A percentile compares a stretch with the other conserved stretches of the same genome.
Conservation (phyloP, 2,113 vertebrate species). For the Mus musculus region GRCm39 chr12:30630501-30631000, state of each 20-base stretch:
- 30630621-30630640: neutral
- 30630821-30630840: neutral
- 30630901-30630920: neutral
- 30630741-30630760: neutral
- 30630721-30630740: neutral
- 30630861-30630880: neutral
- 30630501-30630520: neutral
- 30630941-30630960: neutral
- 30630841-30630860: neutral
- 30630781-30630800: neutral
- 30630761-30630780: neutral
- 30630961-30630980: neutral
- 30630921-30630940: neutral
- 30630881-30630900: neutral
- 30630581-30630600: neutral
- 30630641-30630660: neutral
- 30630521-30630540: neutral
- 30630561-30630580: neutral
- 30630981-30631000: neutral
- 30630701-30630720: neutral
- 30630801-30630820: neutral
- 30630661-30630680: neutral
- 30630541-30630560: neutral
- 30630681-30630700: neutral
- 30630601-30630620: neutral